Base-by-base conservation (phyloP, 2,888 invertebrate species). In the Chromoteleia sp. region DNA sequence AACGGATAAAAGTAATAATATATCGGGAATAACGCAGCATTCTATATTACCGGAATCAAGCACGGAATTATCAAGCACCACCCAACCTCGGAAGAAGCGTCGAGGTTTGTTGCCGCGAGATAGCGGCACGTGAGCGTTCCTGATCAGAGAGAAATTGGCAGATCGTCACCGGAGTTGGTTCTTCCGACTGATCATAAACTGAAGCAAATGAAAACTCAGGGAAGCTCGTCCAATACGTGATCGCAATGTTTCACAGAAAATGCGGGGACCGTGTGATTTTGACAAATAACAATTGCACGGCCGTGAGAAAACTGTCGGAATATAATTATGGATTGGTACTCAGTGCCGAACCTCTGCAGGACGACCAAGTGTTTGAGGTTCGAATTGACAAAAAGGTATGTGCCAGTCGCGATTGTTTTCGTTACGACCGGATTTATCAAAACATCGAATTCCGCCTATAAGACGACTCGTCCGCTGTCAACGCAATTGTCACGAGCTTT, bases 241-340 rank as follows among this genome's bases (percentile, higher is more conserved):
- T 86, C 87, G 86, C 88, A 84, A 92, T 92, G 91, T 96, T 96
- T 91, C 96, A 96, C 92, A 94, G 94, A 90, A 94, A 96, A 89
- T 97, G 97, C 92, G 98, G 98, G 74, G 95, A 96, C 86, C 94
- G 97, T 87, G 96, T 98, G 85, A 95, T 95, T 84, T 93, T 98
- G 85, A 94, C 95, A 73, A 97, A 98, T 92, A 95, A 95, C 86
- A 96, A 96, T 92, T 94, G 95, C 78, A 97, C 97, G 29, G 97
- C 97, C 14, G 94, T 95, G 81, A 93, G 97, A 86, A 95, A 95
- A 89, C 95, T 95, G 87, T 95, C 95, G 68, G 97, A 97, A 90
- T 97, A 96, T 89, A 97, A 97, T 92, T 95, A 97, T 92, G 97
- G 97, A n/a, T 92, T 98, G 84, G 97, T 97, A 21, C 94, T 98